Base-by-base conservation (phyloP, 1,140 invertebrate species). In the Formica selysi region DNA sequence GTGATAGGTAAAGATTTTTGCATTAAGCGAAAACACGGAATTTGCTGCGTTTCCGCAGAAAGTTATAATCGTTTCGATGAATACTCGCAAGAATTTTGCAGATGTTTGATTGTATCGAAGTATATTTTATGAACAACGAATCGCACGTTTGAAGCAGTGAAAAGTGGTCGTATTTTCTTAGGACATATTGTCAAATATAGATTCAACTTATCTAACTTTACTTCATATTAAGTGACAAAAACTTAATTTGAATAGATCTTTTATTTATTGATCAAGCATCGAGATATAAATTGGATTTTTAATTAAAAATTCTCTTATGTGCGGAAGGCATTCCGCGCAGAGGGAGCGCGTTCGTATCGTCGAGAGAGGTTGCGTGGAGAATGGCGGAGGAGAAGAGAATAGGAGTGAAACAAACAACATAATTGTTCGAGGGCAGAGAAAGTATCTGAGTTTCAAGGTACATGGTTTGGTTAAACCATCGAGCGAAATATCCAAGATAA, bases 371-470 rank as follows among this genome's bases (percentile, higher is more conserved):
- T 19, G 68, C 41, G 19, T 19, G 38, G 13, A 74, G 68, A 59
- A 26, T 3, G 41, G 11, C 26, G 32, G 59, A 44, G 48, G 54
- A 57, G 62, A 38, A 70, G 86, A 88, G 76, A 65, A 80, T 89
- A 90, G 89, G 87, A 90, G 87, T 80, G 90, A 90, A 89, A 89
- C 76, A 57, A 64, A 76, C 78, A 74, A 67, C 62, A 74, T 87
- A 89, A 90, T 89, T 68, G 71, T 89, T 36, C 16, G 89, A 89
- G 87, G 89, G 85, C 89, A 74, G 87, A 90, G 89, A 90, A 90
- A 90, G 85, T 89, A 83, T 70, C 87, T 44, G 76, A 32, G 59
- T 76, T 73, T 67, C 65, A 29, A 78, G 65, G 51, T 87, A 59
- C 62, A 51, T 16, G 4, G 32, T 64, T 51, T 44, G 5, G 10